Percentiles rank a stretch among this genome's conserved stretches.
Evolutionary conservation across 2,888 invertebrate species (phyloP).

Genomic region (Agapetus fuscipes): DNA sequence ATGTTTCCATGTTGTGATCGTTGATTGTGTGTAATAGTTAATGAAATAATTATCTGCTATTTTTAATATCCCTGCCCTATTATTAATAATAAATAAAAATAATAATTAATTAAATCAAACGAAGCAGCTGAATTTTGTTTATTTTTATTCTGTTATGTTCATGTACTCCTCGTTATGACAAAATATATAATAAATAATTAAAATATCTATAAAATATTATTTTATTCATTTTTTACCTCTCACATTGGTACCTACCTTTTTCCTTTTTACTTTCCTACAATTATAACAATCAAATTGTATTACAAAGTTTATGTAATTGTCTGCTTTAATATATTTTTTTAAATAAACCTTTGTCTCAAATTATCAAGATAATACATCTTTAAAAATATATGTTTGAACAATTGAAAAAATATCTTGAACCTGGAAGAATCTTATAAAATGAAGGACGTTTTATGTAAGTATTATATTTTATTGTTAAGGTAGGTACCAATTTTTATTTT

Average conservation of each 20-base stretch:
- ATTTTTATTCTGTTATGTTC: constrained; percentile 6
- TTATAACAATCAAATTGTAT: too few species aligned
- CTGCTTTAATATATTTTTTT: too few species aligned
- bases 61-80: constrained; percentile 1
- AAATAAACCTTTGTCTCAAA: too few species aligned
- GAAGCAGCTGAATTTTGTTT: constrained; percentile 21
- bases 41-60: constrained; percentile 7
- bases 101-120: constrained; percentile 23
- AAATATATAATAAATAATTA: constrained; percentile 1
- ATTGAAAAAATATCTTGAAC: too few species aligned
- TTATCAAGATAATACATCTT: too few species aligned
- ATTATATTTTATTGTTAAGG: too few species aligned
- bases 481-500: too few species aligned
- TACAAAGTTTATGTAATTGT: too few species aligned
- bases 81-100: neutral
- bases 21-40: constrained; percentile 18
- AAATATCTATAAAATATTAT: neutral
- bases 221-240: constrained; percentile 22
- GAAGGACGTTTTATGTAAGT: too few species aligned
- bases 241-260: constrained; percentile 25
- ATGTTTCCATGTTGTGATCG: constrained; percentile 22
- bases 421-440: too few species aligned
- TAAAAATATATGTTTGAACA: too few species aligned
- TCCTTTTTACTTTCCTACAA: constrained; percentile 24
- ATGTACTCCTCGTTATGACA: constrained; percentile 2